Percentiles rank a stretch among this genome's conserved stretches.
phyloP scores from a whole-genome alignment of 2,113 vertebrate genomes.

The Thermophis baileyi region DNA sequence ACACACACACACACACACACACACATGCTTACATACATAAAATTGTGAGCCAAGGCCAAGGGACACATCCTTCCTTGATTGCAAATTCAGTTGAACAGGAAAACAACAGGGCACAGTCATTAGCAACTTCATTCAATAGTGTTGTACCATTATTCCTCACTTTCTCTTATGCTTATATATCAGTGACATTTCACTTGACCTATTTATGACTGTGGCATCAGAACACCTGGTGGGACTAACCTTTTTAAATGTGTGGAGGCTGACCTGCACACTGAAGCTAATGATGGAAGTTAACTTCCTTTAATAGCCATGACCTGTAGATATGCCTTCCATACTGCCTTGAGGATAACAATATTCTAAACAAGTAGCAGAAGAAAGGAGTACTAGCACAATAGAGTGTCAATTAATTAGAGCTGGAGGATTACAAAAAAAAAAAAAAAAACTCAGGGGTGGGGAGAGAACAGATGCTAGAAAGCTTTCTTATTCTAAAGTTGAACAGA shows the following conservation, averaged over 20 bases:
- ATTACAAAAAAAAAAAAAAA: background rate
- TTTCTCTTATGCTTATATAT: background rate
- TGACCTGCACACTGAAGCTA: conserved; percentile 16
- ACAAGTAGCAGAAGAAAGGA: background rate
- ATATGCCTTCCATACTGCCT: background rate
- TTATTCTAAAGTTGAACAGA: background rate
- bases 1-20: background rate
- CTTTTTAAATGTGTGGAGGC: background rate
- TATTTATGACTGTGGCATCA: background rate
- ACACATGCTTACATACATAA: background rate
- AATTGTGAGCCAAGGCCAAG: background rate
- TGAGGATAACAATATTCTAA: background rate
- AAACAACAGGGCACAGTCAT: background rate
- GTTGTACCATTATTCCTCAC: background rate
- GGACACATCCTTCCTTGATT: background rate
- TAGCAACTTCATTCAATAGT: conserved; percentile 7
- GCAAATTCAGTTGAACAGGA: background rate
- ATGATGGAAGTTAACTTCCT: conserved; percentile 28
- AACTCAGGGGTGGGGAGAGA: background rate
- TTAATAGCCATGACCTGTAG: conserved; percentile 44
- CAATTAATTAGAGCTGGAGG: background rate
- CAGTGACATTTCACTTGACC: conserved; percentile 8
- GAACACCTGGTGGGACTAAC: conserved; percentile 10
- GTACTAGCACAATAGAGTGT: background rate
- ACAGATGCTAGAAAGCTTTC: conserved; percentile 4